Conservation (phyloP, 2,888 invertebrate genomes). For the Cynaeus angustus region DNA sequence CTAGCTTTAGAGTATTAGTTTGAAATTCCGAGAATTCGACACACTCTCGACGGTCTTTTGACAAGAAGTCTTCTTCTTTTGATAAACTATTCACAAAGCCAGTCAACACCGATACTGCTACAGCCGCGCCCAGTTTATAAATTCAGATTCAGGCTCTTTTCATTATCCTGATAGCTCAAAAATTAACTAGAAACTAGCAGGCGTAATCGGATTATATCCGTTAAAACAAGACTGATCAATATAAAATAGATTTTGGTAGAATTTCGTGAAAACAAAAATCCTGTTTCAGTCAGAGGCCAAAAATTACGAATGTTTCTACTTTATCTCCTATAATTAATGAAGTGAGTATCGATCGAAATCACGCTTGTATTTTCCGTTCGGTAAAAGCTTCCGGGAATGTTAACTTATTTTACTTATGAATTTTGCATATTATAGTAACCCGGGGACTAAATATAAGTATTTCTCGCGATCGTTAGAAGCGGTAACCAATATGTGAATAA, state of each 20-base stretch:
- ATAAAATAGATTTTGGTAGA: too few species aligned
- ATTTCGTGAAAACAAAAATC: too few species aligned
- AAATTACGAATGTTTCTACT: constrained; percentile 17
- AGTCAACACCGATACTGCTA: constrained; percentile 1
- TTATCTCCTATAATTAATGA: constrained; percentile 20
- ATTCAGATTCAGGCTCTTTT: constrained; percentile 1
- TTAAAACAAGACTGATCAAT: too few species aligned
- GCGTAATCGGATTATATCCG: too few species aligned
- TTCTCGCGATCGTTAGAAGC: background rate
- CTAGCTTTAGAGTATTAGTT: constrained; percentile 13
- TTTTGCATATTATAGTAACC: too few species aligned
- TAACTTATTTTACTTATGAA: background rate
- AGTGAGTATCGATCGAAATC: constrained; percentile 11
- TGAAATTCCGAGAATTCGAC: constrained; percentile 22
- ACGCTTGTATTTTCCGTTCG: constrained; percentile 5
- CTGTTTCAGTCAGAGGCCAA: too few species aligned
- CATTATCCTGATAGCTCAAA: too few species aligned
- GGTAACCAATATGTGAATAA: background rate
- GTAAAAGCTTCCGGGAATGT: constrained; percentile 8
- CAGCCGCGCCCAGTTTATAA: background rate
- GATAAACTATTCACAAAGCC: constrained; percentile 22
- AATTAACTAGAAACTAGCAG: too few species aligned
- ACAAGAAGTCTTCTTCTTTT: constrained; percentile 21
- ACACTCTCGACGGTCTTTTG: constrained; percentile 15
- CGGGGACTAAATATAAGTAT: too few species aligned